Percentiles rank a stretch among this genome's conserved stretches.
phyloP scores from a whole-genome alignment of 64 coral and sea anemone genomes.

The Platygyra sinensis region DNA sequence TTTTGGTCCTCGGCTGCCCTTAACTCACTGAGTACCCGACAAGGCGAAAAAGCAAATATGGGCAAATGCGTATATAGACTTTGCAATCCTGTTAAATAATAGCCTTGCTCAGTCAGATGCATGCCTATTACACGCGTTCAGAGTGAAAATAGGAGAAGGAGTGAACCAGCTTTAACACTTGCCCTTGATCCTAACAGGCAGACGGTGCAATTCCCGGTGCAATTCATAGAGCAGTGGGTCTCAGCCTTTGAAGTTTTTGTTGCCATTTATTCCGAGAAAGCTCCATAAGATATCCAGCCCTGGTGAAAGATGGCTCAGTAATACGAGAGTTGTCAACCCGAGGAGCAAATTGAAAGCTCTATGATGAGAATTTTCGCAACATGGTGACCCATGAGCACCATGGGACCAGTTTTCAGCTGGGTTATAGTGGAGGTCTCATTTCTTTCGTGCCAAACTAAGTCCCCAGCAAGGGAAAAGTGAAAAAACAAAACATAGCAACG shows the following conservation, averaged over 20 bases:
- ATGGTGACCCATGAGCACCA: constrained; percentile 11
- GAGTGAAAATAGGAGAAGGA: constrained; percentile 5
- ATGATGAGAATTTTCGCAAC: constrained; percentile 55
- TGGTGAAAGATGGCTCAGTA: background rate
- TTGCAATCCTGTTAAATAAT: background rate
- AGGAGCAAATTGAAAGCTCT: constrained; percentile 33
- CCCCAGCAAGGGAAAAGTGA: background rate
- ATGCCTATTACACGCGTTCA: constrained; percentile 22
- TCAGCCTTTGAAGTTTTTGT: constrained; percentile 51
- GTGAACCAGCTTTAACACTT: background rate
- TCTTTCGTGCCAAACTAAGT: background rate
- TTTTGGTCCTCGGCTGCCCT: background rate
- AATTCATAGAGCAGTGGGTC: constrained; percentile 39
- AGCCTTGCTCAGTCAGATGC: constrained; percentile 5
- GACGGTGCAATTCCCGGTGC: background rate
- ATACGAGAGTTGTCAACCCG: background rate
- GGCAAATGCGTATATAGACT: background rate
- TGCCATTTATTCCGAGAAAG: background rate
- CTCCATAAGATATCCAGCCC: background rate
- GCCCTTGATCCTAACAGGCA: background rate
- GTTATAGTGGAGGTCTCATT: constrained; percentile 29
- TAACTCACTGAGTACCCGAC: background rate
- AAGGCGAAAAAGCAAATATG: constrained; percentile 23
- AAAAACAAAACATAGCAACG: background rate
- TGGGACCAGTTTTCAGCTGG: constrained; percentile 19